A percentile compares a stretch with the other conserved stretches of the same genome.
These are phyloP conservation scores for Python bivittatus DNA, from an alignment of 2,113 vertebrate species.

Conservation along the genomic window DNA sequence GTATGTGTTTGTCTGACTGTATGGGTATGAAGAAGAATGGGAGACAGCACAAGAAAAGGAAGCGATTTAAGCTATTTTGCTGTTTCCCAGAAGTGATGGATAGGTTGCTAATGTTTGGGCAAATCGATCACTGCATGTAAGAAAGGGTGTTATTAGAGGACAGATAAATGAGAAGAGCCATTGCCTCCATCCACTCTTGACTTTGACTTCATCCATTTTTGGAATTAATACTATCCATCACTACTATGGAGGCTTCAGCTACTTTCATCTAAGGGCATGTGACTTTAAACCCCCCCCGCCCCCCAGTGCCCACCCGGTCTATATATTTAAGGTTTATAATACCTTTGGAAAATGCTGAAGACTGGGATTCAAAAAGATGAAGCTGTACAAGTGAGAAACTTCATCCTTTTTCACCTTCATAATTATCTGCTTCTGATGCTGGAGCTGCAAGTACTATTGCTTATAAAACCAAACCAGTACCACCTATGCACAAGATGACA, in stretches of 20 bases:
- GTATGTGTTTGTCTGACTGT: background rate
- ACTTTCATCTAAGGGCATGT: background rate
- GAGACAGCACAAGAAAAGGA: background rate
- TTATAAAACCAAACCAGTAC: background rate
- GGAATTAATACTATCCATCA: background rate
- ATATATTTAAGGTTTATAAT: background rate
- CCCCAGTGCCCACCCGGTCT: background rate
- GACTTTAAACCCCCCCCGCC: background rate
- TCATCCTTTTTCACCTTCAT: background rate
- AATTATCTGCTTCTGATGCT: background rate
- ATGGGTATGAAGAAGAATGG: background rate
- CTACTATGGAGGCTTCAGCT: background rate
- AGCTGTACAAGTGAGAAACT: background rate
- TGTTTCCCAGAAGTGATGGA: background rate
- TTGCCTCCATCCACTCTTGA: background rate
- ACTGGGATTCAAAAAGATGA: background rate
- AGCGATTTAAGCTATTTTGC: background rate
- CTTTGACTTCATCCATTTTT: background rate
- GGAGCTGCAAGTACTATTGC: background rate
- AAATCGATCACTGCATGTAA: background rate
- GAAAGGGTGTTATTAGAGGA: background rate
- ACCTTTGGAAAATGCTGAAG: background rate
- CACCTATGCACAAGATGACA: background rate
- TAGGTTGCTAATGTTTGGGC: background rate
- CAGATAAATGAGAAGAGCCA: background rate